Conservation (phyloP, 2,888 invertebrate genomes). For the Ormyrus labotus region DNA sequence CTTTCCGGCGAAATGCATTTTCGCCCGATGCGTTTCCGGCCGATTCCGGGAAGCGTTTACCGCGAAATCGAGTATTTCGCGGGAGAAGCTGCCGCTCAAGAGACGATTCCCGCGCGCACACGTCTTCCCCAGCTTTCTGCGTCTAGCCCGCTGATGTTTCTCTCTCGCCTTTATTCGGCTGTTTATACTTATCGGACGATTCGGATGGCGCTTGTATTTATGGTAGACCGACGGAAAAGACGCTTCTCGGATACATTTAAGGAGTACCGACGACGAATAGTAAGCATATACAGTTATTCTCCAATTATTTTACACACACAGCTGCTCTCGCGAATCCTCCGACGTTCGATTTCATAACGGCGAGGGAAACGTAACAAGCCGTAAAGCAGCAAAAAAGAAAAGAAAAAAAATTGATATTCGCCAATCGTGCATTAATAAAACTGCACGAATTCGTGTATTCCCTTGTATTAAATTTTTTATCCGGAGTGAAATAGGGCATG, state of each 20-base stretch:
- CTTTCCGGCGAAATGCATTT: constrained; percentile 51
- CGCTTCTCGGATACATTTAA: background rate
- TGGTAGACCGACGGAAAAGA: too few species aligned
- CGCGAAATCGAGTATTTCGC: constrained; percentile 47
- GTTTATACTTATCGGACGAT: background rate
- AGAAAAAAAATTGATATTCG: constrained; percentile 26
- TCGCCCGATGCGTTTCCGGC: constrained; percentile 51
- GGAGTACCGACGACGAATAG: background rate
- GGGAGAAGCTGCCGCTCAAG: constrained; percentile 14
- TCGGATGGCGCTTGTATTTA: background rate
- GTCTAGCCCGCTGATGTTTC: background rate
- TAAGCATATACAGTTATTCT: background rate
- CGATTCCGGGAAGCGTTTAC: constrained; percentile 51
- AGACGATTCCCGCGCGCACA: background rate
- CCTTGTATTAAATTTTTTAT: constrained; percentile 29
- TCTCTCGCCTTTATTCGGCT: background rate
- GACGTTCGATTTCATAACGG: background rate
- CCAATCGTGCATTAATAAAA: constrained; percentile 43
- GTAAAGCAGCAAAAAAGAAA: background rate
- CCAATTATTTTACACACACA: too few species aligned
- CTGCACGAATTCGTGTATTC: constrained; percentile 36
- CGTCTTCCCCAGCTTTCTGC: background rate
- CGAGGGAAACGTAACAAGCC: background rate
- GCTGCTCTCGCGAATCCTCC: background rate
- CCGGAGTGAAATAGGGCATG: constrained; percentile 55